phyloP scores from a whole-genome alignment of 2,888 invertebrate genomes.

The Macrosiphum euphorbiae region DNA sequence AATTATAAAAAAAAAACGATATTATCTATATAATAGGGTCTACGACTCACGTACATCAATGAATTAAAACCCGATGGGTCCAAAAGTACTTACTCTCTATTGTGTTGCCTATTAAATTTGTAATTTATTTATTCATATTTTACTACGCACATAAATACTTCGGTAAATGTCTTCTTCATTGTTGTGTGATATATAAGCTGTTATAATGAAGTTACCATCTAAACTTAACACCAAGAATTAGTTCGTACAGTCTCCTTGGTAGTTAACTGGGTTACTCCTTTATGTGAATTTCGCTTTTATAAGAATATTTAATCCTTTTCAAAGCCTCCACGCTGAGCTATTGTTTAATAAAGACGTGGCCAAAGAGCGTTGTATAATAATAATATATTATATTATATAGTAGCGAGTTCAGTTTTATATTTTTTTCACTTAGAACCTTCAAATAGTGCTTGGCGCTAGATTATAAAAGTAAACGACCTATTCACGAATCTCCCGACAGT shows the following conservation, averaged over 20 bases:
- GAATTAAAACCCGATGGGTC: not conserved
- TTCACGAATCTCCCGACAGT: not conserved
- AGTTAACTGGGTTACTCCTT: not conserved
- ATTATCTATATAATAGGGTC: too few relatives aligned
- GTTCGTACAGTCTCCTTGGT: not conserved
- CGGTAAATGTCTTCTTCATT: not conserved
- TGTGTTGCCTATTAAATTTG: not conserved
- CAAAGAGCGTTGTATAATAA: not conserved
- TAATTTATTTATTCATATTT: not conserved
- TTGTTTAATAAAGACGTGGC: slow-evolving; percentile 3
- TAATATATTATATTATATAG: not conserved
- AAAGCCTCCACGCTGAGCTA: not conserved
- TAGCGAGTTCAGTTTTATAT: not conserved
- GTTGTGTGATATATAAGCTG: slow-evolving; percentile 5
- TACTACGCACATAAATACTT: not conserved
- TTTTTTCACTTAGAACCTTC: not conserved
- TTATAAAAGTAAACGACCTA: not conserved
- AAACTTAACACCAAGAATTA: slow-evolving; percentile 28
- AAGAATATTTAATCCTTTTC: not conserved
- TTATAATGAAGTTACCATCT: not conserved
- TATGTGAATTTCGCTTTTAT: not conserved
- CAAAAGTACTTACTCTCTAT: not conserved
- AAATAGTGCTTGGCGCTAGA: not conserved
- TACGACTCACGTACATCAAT: not conserved
- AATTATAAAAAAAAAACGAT: not conserved